Percentiles rank a stretch among this genome's conserved stretches.
Evolutionary conservation across 2,113 vertebrate species (phyloP).

Genomic region (Notechis scutatus): DNA sequence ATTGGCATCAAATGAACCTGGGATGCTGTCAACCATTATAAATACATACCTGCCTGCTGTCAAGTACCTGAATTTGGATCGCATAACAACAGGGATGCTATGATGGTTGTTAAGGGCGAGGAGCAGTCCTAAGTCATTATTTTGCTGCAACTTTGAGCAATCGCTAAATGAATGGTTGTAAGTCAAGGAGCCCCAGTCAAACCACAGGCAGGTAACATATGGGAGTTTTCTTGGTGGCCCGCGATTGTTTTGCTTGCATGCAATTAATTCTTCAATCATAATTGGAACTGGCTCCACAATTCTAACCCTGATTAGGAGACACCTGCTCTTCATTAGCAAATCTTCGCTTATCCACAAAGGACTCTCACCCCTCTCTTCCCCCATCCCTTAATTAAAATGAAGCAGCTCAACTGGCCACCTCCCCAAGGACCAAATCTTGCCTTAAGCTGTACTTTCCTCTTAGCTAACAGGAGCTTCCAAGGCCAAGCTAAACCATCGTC

Average conservation of each 20-base stretch:
- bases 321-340: conserved; percentile 29
- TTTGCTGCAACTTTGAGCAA: background rate
- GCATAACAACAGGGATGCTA: background rate
- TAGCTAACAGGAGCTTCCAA: background rate
- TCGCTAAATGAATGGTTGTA: background rate
- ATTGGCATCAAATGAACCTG: no score
- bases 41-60: background rate
- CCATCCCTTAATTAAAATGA: conserved; percentile 9
- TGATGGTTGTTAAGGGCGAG: background rate
- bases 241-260: background rate
- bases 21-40: no score
- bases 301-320: conserved; percentile 27
- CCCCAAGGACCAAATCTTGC: background rate
- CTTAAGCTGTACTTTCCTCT: background rate
- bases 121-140: background rate
- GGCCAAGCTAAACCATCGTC: background rate
- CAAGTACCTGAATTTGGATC: background rate
- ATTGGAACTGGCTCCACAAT: conserved; percentile 6
- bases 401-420: background rate
- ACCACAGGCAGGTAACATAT: background rate
- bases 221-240: background rate
- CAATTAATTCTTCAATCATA: conserved; percentile 14
- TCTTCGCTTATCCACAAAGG: background rate
- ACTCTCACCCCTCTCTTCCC: background rate
- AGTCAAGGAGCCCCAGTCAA: background rate